Conservation (phyloP, 1,140 invertebrate species). For the Daktulosphaira vitifoliae region DNA sequence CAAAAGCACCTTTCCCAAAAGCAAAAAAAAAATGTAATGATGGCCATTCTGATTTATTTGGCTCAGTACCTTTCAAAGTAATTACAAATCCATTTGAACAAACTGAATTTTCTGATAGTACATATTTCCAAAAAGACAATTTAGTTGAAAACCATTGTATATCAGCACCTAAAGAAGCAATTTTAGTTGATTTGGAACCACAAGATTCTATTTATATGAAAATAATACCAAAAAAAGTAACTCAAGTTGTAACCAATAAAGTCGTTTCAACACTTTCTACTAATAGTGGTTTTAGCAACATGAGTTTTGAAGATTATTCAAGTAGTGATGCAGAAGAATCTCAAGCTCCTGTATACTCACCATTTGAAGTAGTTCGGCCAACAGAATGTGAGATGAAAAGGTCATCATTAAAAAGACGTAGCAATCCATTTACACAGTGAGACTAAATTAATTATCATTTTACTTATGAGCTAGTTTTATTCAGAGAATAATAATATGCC, state of each 20-base stretch:
- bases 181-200: slow-evolving; percentile 36
- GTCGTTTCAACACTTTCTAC: slow-evolving; percentile 5
- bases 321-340: slow-evolving; percentile 49
- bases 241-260: slow-evolving; percentile 37
- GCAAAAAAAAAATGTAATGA: slow-evolving; percentile 22
- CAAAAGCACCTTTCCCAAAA: slow-evolving; percentile 29
- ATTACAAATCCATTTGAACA: slow-evolving; percentile 40
- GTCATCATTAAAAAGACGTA: slow-evolving; percentile 54
- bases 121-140: slow-evolving; percentile 23
- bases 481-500: too few species aligned
- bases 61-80: slow-evolving; percentile 52
- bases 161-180: slow-evolving; percentile 33
- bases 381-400: slow-evolving; percentile 54
- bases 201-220: slow-evolving; percentile 39
- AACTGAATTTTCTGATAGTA: slow-evolving; percentile 35
- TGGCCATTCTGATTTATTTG: slow-evolving; percentile 49
- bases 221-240: slow-evolving; percentile 38
- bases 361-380: slow-evolving; percentile 53
- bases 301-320: slow-evolving; percentile 70
- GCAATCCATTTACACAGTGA: slow-evolving; percentile 57
- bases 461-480: too few species aligned
- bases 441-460: too few species aligned
- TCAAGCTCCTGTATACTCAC: slow-evolving; percentile 38
- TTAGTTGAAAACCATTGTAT: slow-evolving; percentile 23
- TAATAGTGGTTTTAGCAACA: slow-evolving; percentile 57